Percentiles rank a stretch among this genome's conserved stretches.
Conservation (phyloP, 1,140 invertebrate genomes). For the Lasaia peninsularis region DNA sequence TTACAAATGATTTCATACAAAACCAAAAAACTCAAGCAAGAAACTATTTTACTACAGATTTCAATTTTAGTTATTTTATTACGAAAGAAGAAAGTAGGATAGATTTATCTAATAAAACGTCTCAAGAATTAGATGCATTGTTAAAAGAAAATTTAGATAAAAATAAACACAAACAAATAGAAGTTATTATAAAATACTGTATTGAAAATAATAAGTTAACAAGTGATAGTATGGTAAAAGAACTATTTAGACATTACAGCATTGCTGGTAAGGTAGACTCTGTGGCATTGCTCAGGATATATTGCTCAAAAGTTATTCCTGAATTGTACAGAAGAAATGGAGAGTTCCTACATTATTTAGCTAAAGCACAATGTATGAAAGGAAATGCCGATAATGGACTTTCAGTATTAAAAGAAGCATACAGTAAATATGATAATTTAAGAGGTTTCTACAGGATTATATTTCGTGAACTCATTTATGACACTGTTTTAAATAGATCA, state of each 20-base stretch:
- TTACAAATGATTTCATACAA: slow-evolving; percentile 37
- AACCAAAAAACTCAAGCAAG: slow-evolving; percentile 27
- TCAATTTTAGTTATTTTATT: slow-evolving; percentile 35
- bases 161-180: slow-evolving; percentile 44
- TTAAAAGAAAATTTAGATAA: slow-evolving; percentile 38
- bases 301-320: slow-evolving; percentile 40
- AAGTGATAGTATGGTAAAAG: slow-evolving; percentile 43
- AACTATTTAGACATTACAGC: slow-evolving; percentile 51
- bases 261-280: slow-evolving; percentile 42
- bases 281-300: slow-evolving; percentile 43
- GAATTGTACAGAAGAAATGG: slow-evolving; percentile 49
- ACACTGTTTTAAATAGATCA: slow-evolving; percentile 59
- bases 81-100: slow-evolving; percentile 27
- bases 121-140: slow-evolving; percentile 37
- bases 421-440: slow-evolving; percentile 42
- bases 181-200: slow-evolving; percentile 39
- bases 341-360: slow-evolving; percentile 59
- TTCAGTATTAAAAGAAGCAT: slow-evolving; percentile 46
- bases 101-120: slow-evolving; percentile 36
- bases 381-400: slow-evolving; percentile 65
- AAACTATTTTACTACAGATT: slow-evolving; percentile 31
- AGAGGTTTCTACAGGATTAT: slow-evolving; percentile 58
- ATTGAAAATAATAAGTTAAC: slow-evolving; percentile 36
- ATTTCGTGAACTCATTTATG: slow-evolving; percentile 62
- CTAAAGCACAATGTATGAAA: slow-evolving; percentile 62